phyloP scores from a whole-genome alignment of 2,113 vertebrate species.

The Reinhardtius hippoglossoides region DNA sequence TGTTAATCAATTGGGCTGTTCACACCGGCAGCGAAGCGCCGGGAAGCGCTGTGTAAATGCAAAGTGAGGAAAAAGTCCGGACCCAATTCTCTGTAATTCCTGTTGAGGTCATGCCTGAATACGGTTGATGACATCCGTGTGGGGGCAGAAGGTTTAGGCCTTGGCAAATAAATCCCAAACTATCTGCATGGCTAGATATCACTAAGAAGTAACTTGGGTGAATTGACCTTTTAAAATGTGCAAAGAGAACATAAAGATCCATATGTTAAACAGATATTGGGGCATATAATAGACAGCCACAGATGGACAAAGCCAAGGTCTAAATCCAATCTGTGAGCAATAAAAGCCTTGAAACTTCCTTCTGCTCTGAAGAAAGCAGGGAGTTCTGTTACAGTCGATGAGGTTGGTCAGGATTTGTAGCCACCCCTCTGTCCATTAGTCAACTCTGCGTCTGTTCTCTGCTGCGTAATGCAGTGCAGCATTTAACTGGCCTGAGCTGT shows the following conservation, averaged over 20 bases:
- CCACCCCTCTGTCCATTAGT: slow-evolving; percentile 15
- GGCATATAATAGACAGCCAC: not conserved
- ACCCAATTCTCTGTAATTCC: no score
- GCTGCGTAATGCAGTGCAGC: slow-evolving; percentile 33
- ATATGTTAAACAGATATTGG: not conserved
- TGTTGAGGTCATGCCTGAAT: no score
- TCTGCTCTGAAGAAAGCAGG: slow-evolving; percentile 22
- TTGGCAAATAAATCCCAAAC: not conserved
- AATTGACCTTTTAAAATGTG: not conserved
- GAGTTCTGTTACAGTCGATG: slow-evolving; percentile 22
- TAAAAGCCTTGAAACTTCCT: slow-evolving; percentile 13
- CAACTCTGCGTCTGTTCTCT: slow-evolving; percentile 13
- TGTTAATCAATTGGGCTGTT: no score
- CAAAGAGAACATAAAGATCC: not conserved
- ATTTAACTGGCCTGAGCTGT: slow-evolving; percentile 13
- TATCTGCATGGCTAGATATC: not conserved
- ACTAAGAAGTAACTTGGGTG: not conserved
- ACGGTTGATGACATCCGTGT: no score
- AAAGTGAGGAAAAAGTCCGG: no score
- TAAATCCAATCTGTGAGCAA: slow-evolving; percentile 2
- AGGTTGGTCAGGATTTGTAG: slow-evolving; percentile 28
- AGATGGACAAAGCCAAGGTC: not conserved
- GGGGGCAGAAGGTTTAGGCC: not conserved
- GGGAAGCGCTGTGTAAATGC: no score
- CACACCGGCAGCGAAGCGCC: no score